Evolutionary conservation across 2,113 vertebrate species (phyloP).

Genomic region (Oceanites oceanicus): DNA sequence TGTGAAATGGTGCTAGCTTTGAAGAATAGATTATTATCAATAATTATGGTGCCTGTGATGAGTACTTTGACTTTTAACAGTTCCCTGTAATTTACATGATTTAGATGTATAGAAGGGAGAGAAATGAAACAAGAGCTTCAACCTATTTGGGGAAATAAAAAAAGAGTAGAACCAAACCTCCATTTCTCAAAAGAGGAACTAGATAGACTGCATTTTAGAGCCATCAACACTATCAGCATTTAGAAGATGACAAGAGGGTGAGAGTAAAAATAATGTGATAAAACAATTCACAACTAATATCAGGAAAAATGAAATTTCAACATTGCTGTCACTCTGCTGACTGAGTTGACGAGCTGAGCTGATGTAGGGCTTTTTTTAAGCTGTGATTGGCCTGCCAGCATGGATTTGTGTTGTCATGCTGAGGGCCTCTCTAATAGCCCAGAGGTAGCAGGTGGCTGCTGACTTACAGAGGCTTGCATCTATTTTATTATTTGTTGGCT

Average conservation of each 20-base stretch:
- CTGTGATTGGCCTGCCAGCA: slow-evolving; percentile 72
- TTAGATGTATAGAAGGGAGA: neutral
- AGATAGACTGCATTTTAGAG: slow-evolving; percentile 6
- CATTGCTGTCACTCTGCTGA: slow-evolving; percentile 45
- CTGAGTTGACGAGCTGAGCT: slow-evolving; percentile 30
- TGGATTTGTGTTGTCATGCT: slow-evolving; percentile 70
- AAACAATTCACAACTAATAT: slow-evolving; percentile 67
- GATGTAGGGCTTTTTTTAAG: slow-evolving; percentile 56
- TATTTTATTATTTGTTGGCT: slow-evolving; percentile 78
- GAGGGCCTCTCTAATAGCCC: slow-evolving; percentile 57
- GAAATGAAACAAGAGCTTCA: neutral
- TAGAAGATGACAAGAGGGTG: neutral
- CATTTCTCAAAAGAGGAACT: neutral
- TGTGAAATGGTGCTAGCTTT: neutral
- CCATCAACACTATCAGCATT: slow-evolving; percentile 46
- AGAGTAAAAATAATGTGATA: slow-evolving; percentile 57
- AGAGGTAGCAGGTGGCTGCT: slow-evolving; percentile 72
- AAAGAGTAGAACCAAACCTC: neutral
- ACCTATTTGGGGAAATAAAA: neutral
- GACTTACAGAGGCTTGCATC: slow-evolving; percentile 74
- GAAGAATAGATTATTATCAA: slow-evolving; percentile 31
- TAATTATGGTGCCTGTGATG: slow-evolving; percentile 31
- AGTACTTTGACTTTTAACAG: slow-evolving; percentile 8
- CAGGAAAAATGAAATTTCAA: slow-evolving; percentile 59
- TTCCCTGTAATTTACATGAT: slow-evolving; percentile 29